Evolutionary conservation across 2,797 vertebrate genomes (phyloP).

Genomic region (Sebastes variabilis): DNA sequence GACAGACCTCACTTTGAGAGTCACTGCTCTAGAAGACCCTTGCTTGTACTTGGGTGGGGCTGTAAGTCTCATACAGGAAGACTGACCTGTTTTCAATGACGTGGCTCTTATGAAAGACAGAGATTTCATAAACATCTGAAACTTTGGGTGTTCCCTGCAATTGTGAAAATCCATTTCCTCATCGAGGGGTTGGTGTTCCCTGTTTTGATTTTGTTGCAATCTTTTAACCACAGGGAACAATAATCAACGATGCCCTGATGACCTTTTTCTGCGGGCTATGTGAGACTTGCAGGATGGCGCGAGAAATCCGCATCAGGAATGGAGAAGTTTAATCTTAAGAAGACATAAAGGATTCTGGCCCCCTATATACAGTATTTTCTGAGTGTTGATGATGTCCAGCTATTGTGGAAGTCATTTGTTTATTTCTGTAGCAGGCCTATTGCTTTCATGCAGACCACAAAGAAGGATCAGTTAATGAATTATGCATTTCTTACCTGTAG

Average conservation of each 20-base stretch:
- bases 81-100: neutral
- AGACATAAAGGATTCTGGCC: neutral
- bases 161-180: slow-evolving; percentile 40
- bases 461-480: neutral
- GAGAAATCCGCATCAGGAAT: slow-evolving; percentile 85
- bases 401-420: neutral
- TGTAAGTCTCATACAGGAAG: neutral
- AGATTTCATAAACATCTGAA: slow-evolving; percentile 32
- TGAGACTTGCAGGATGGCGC: slow-evolving; percentile 87
- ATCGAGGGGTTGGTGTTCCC: neutral
- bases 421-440: neutral
- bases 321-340: slow-evolving; percentile 69
- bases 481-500: neutral
- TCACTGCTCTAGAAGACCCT: no score
- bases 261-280: slow-evolving; percentile 80
- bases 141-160: neutral
- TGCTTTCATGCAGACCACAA: neutral
- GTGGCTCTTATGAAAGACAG: slow-evolving; percentile 35
- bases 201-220: slow-evolving; percentile 28
- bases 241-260: slow-evolving; percentile 84
- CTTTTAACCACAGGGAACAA: slow-evolving; percentile 78
- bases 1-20: no score
- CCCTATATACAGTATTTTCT: neutral
- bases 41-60: neutral
- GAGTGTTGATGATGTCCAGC: neutral